These are phyloP conservation scores for Alaudala cheleensis DNA, from an alignment of 2,113 vertebrate species.

Conservation along the genomic window DNA sequence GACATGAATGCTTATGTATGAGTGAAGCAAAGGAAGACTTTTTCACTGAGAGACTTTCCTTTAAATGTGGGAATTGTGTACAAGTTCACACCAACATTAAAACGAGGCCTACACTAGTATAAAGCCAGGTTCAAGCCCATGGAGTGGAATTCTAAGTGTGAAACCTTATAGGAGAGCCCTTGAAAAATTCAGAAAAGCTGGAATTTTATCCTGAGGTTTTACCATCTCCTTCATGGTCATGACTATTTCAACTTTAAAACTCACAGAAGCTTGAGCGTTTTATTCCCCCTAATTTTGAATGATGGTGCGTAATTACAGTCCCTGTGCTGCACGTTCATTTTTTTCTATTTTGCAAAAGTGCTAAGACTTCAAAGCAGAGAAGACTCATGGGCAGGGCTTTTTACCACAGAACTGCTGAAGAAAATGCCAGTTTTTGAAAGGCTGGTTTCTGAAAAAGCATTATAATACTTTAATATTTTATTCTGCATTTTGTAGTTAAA, in stretches of 20 bases:
- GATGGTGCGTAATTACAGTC: constrained; percentile 7
- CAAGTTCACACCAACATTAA: not conserved
- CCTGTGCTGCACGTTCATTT: not conserved
- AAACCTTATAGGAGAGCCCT: not conserved
- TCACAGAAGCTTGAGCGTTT: not conserved
- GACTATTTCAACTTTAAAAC: not conserved
- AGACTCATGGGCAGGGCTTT: not conserved
- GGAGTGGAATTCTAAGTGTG: not conserved
- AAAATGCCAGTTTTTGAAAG: constrained; percentile 12
- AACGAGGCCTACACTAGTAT: not conserved
- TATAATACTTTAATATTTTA: not conserved
- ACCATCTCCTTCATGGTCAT: not conserved
- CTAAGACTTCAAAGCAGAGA: constrained; percentile 27
- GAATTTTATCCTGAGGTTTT: not conserved
- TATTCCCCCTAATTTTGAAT: not conserved
- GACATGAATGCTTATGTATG: not conserved
- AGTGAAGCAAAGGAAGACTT: not conserved
- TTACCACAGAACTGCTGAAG: not conserved
- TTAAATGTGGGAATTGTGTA: not conserved
- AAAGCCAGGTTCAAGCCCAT: not conserved
- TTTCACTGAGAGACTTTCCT: not conserved
- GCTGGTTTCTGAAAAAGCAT: not conserved
- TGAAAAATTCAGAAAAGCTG: not conserved
- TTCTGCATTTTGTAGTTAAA: not conserved
- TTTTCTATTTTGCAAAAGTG: constrained; percentile 28